Evolutionary conservation across 2,797 vertebrate species (phyloP).

Genomic region (Karalla daura): DNA sequence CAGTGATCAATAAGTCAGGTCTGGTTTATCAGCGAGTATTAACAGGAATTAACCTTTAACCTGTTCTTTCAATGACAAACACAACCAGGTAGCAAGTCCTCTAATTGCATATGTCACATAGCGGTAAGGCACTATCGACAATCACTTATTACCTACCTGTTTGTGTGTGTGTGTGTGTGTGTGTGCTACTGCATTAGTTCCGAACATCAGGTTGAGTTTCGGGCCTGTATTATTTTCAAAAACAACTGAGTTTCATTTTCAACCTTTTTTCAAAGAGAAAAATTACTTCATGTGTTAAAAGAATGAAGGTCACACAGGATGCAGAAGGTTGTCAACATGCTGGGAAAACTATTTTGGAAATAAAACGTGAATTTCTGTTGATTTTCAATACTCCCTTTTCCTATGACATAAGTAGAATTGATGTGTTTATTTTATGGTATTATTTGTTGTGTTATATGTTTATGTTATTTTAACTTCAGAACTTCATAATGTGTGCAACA

Average conservation of each 20-base stretch:
- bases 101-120: constrained; percentile 67
- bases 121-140: constrained; percentile 53
- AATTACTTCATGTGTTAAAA: too few species aligned
- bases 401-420: too few species aligned
- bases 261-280: too few species aligned
- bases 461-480: too few species aligned
- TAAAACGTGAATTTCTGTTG: too few species aligned
- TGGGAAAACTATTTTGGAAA: too few species aligned
- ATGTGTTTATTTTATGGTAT: too few species aligned
- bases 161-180: constrained; percentile 13
- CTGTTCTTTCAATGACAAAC: constrained; percentile 42
- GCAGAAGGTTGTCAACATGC: too few species aligned
- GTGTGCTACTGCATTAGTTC: background rate
- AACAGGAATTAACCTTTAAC: constrained; percentile 67
- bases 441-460: too few species aligned
- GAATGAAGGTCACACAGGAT: background rate
- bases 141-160: constrained; percentile 28
- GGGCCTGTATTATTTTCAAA: background rate
- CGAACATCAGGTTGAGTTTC: background rate
- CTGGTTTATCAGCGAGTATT: constrained; percentile 71
- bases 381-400: too few species aligned
- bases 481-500: too few species aligned
- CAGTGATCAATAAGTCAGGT: constrained; percentile 68
- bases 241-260: background rate
- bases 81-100: constrained; percentile 26